Evolutionary conservation across 2,888 invertebrate genomes (phyloP), one percentile per base, ranked within the genome.

Genomic region (Lagria hirta): DNA sequence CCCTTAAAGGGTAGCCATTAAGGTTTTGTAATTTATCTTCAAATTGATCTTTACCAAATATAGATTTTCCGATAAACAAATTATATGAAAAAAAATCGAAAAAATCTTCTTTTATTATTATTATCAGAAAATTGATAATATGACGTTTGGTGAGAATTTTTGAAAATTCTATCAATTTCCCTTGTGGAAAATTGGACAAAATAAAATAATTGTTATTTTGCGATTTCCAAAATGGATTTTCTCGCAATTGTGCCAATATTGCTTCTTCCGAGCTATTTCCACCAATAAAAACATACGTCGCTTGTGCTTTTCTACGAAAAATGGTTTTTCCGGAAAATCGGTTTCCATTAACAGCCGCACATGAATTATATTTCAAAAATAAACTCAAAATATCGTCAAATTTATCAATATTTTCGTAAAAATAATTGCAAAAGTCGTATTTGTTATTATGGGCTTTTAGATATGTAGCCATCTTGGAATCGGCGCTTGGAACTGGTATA

Each of bases 121-220:
- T 45, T 3, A 51, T 23, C 6, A 48, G 27, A 18, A 45, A 51
- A 15, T 29, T 45, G 3, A 45, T 16, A 16, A 51, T 34, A 20
- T 40, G 30, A 24, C 23, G 41, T 3, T 37, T 30, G 45, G 45
- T 45, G 13, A 51, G 36, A 21, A 16, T 28, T 3, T 26, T 13
- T 7, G 48, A 29, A 3, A 32, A 7, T 7, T 27, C 16, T 3
- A 11, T 10, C 26, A 51, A 29, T 27, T 40, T 23, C 3, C 21
- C 11, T 51, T 13, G 7, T 24, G 33, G 5, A 44, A 11, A 4
- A 14, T 17, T 23, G 21, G n/a, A 4, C 12, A 20, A 8, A 51
- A 51, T 38, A 14, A 51, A 51, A 18, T 32, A 24, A 4, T 32
- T 30, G 6, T 29, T 17, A 14, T 2, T 2, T 3, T 15, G 15